A percentile compares a stretch with the other conserved stretches of the same genome.
Evolutionary conservation across 2,797 vertebrate genomes (phyloP).

Genomic region (Megaceryle alcyon): DNA sequence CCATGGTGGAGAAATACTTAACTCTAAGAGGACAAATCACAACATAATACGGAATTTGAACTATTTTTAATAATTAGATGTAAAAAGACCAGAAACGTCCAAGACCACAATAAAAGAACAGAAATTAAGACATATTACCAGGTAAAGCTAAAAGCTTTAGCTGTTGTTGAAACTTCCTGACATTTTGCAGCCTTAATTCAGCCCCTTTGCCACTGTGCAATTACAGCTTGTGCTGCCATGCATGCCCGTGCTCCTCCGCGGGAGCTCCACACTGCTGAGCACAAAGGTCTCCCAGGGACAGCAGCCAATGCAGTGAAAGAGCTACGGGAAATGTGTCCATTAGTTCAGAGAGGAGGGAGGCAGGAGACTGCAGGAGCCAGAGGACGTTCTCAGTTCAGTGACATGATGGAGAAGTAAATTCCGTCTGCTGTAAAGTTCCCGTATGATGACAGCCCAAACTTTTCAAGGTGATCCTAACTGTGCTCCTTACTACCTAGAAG

Average conservation of each 20-base stretch:
- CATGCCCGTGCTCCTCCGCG: fast-evolving
- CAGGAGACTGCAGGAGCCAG: background rate
- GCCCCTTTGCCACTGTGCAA: background rate
- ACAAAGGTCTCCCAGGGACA: background rate
- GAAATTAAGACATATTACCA: background rate
- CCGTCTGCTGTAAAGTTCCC: background rate
- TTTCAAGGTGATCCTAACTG: background rate
- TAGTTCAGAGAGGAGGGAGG: background rate
- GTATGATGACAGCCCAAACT: background rate
- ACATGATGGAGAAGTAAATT: background rate
- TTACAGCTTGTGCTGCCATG: background rate
- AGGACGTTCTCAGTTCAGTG: background rate
- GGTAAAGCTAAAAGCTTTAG: background rate
- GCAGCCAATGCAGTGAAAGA: background rate
- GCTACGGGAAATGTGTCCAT: background rate
- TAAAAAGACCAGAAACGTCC: background rate
- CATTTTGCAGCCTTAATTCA: background rate
- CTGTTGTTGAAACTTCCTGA: background rate
- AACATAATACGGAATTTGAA: background rate
- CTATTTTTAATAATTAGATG: background rate
- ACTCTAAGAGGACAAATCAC: background rate
- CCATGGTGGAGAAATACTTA: background rate
- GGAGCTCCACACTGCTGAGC: background rate
- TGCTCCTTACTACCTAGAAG: background rate
- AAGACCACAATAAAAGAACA: background rate